Conservation (phyloP, 2,888 invertebrate species). For the Tetragonisca angustula region DNA sequence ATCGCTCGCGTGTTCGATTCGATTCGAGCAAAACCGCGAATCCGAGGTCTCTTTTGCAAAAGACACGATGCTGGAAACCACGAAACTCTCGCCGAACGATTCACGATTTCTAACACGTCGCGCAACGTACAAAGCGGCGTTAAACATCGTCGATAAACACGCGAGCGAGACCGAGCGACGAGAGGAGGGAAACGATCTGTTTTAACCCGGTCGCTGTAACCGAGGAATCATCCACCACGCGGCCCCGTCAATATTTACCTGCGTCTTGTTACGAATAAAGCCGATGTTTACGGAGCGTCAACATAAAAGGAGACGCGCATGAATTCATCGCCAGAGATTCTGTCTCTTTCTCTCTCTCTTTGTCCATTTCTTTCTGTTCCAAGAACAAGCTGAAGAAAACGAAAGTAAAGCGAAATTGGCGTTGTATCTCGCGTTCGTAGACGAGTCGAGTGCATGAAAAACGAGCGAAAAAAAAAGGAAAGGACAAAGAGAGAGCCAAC, state of each 20-base stretch:
- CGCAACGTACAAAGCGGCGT: not conserved
- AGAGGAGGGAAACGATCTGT: conserved; percentile 14
- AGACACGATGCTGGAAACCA: not conserved
- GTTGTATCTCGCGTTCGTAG: too few species aligned
- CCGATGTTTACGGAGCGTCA: conserved; percentile 46
- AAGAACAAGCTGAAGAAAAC: not conserved
- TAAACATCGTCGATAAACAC: conserved; percentile 35
- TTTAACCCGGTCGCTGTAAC: conserved; percentile 27
- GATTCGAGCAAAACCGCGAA: not conserved
- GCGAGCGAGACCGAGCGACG: not conserved
- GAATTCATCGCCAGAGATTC: conserved; percentile 36
- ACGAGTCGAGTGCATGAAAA: conserved; percentile 36
- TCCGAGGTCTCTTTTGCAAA: not conserved
- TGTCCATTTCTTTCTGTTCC: too few species aligned
- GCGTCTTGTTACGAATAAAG: conserved; percentile 53
- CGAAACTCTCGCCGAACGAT: not conserved
- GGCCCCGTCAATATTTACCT: conserved; percentile 47
- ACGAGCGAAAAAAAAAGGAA: not conserved
- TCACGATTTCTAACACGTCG: not conserved
- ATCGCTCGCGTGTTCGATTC: not conserved
- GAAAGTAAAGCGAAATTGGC: not conserved
- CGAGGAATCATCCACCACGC: conserved; percentile 21
- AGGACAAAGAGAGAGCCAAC: conserved; percentile 24
- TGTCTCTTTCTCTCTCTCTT: not conserved
- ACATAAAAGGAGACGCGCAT: conserved; percentile 51